Conservation (phyloP, 2,797 vertebrate genomes). For the Clarias pachynema region DNA sequence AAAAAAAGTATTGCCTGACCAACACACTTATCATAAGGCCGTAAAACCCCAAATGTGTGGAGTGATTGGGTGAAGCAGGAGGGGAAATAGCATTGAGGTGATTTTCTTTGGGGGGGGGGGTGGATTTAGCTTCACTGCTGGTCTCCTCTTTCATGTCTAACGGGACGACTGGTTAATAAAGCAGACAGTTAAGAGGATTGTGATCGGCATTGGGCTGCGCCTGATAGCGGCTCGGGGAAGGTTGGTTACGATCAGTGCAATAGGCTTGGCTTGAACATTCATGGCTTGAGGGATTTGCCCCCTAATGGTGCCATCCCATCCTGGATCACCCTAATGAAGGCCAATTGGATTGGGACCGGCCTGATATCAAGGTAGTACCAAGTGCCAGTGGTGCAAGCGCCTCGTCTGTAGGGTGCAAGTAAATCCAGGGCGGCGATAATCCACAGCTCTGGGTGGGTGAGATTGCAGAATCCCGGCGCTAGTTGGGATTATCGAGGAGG, state of each 20-base stretch:
- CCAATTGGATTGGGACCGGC: conserved; percentile 52
- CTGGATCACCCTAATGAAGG: conserved; percentile 58
- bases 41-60: conserved; percentile 31
- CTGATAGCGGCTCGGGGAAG: conserved; percentile 64
- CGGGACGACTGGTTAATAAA: conserved; percentile 76
- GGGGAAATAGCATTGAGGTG: conserved; percentile 5
- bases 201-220: conserved; percentile 72
- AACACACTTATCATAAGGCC: conserved; percentile 58
- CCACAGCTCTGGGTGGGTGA: conserved; percentile 56
- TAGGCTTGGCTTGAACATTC: conserved; percentile 51
- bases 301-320: conserved; percentile 40
- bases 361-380: conserved; percentile 52
- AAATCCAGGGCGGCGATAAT: conserved; percentile 53
- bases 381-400: conserved; percentile 4
- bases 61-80: neutral
- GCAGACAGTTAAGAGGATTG: conserved; percentile 77
- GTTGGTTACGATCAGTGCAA: conserved; percentile 36
- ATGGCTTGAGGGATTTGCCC: conserved; percentile 54
- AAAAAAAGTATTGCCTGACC: conserved; percentile 1
- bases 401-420: conserved; percentile 30
- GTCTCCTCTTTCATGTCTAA: conserved; percentile 68
- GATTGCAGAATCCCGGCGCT: conserved; percentile 56
- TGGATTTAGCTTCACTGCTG: conserved; percentile 37
- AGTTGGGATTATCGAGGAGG: conserved; percentile 49
- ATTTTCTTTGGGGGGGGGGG: conserved; percentile 24